These are phyloP conservation scores for Schrankia costaestrigalis DNA, from an alignment of 2,888 invertebrate species.

Conservation along the genomic window DNA sequence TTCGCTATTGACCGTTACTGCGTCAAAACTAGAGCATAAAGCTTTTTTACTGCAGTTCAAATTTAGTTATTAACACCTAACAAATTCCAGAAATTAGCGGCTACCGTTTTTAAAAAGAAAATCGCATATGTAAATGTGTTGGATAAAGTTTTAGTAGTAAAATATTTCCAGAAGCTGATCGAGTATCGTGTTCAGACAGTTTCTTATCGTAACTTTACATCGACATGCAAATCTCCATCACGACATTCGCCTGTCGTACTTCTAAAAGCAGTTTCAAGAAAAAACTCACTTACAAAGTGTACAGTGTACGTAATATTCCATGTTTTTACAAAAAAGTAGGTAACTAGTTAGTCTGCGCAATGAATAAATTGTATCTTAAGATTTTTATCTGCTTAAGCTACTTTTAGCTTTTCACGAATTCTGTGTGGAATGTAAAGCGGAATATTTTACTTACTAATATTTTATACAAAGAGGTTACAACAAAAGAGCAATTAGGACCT, in stretches of 20 bases:
- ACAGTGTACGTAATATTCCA: conserved; percentile 29
- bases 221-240: conserved; percentile 53
- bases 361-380: conserved; percentile 32
- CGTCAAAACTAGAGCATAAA: conserved; percentile 17
- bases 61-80: conserved; percentile 16
- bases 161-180: conserved; percentile 30
- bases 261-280: conserved; percentile 44
- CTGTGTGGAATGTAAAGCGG: conserved; percentile 27
- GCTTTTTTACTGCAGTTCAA: conserved; percentile 14
- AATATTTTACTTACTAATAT: conserved; percentile 26
- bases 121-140: conserved; percentile 1
- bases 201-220: conserved; percentile 44
- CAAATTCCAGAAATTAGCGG: conserved; percentile 25
- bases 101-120: conserved; percentile 16
- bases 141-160: conserved; percentile 7
- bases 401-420: conserved; percentile 34
- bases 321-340: conserved; percentile 29
- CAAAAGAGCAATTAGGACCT: conserved; percentile 30
- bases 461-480: conserved; percentile 21
- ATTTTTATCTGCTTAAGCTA: conserved; percentile 33
- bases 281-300: conserved; percentile 31
- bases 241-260: conserved; percentile 37
- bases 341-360: conserved; percentile 29
- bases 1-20: conserved; percentile 5
- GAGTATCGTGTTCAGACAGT: conserved; percentile 28